Evolutionary conservation across 2,797 vertebrate genomes (phyloP).

Genomic region (Acrossocheilus wenchowensis): DNA sequence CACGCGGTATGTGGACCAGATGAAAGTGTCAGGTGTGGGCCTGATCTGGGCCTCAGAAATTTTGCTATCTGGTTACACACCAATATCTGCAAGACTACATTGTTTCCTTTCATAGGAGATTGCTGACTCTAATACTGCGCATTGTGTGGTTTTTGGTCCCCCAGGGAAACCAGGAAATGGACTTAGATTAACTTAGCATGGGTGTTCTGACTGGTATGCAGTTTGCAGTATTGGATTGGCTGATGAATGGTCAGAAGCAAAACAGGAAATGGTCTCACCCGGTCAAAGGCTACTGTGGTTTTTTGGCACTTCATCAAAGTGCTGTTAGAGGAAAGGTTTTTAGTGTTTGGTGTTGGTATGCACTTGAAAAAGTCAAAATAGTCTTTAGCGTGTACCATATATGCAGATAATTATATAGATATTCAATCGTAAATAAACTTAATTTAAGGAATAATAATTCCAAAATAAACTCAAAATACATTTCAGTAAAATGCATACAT

Average conservation of each 20-base stretch:
- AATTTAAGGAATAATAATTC: neutral
- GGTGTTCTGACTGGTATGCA: neutral
- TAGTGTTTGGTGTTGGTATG: no score
- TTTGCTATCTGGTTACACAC: neutral
- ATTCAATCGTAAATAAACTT: neutral
- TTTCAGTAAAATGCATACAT: neutral
- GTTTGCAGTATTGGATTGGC: neutral
- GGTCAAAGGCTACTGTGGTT: neutral
- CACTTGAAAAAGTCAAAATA: no score
- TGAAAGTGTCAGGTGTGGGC: no score
- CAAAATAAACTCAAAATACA: neutral
- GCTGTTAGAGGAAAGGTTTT: neutral
- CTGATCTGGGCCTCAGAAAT: no score
- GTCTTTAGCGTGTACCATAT: no score
- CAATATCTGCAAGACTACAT: neutral
- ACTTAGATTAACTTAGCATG: neutral
- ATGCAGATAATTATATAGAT: no score
- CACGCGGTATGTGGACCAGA: no score
- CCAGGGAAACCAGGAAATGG: neutral
- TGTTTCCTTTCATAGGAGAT: neutral
- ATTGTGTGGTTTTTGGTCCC: neutral
- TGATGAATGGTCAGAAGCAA: neutral
- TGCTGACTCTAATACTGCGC: neutral
- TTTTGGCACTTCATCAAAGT: neutral
- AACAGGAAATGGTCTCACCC: neutral